Evolutionary conservation across 2,888 invertebrate species (phyloP).

Genomic region (Isotomurus palustris): DNA sequence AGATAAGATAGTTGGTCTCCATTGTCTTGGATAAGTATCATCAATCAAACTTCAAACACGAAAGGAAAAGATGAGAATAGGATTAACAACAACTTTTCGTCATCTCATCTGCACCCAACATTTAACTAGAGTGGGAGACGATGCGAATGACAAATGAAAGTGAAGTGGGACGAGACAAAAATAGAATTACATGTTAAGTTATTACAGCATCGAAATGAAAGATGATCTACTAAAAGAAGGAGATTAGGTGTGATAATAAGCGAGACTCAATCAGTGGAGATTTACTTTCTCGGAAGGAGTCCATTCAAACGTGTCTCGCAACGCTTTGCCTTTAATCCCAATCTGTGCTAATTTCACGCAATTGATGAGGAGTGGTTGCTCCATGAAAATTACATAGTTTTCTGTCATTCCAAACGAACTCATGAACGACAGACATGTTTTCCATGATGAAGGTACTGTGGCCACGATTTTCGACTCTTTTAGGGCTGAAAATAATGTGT

Average conservation of each 20-base stretch:
- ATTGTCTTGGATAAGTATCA: constrained; percentile 4
- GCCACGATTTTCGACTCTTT: constrained; percentile 48
- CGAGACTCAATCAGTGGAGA: too few species aligned
- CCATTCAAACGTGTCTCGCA: constrained; percentile 52
- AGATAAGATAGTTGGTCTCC: background rate
- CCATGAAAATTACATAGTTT: constrained; percentile 37
- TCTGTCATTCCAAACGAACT: constrained; percentile 55
- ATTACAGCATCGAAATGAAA: too few species aligned
- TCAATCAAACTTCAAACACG: constrained; percentile 6
- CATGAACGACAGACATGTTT: constrained; percentile 51
- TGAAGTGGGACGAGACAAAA: too few species aligned
- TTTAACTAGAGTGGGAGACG: too few species aligned
- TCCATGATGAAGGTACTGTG: constrained; percentile 49
- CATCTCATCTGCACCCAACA: too few species aligned
- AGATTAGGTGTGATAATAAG: too few species aligned
- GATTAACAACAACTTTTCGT: too few species aligned
- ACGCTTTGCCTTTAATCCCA: constrained; percentile 49
- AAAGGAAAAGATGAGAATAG: too few species aligned
- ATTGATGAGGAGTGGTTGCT: constrained; percentile 54
- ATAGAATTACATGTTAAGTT: too few species aligned
- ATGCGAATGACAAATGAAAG: too few species aligned
- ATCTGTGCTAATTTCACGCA: constrained; percentile 51
- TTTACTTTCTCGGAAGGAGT: constrained; percentile 51
- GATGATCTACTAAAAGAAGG: too few species aligned
- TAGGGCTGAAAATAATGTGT: constrained; percentile 42